A percentile compares a stretch with the other conserved stretches of the same genome.
Evolutionary conservation across 2,888 invertebrate species (phyloP).

Genomic region (Kryphioiulus occultus): DNA sequence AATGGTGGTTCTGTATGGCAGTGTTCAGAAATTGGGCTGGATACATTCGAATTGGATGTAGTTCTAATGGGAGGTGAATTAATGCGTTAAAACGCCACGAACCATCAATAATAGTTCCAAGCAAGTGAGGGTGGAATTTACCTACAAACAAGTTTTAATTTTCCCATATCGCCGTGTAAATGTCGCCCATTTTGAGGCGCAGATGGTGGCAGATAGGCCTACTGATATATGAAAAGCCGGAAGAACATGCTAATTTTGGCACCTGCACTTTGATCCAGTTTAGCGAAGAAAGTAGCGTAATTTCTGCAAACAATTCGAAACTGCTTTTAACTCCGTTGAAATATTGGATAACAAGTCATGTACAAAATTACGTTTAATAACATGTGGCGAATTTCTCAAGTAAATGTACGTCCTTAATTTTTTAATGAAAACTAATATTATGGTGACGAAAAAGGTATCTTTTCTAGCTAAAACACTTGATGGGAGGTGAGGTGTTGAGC

Average conservation of each 20-base stretch:
- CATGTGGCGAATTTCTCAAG: neutral
- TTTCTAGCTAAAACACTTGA: too few relatives aligned
- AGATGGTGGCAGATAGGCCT: slow-evolving; percentile 8
- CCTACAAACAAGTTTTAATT: neutral
- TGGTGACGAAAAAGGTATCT: too few relatives aligned
- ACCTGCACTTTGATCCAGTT: slow-evolving; percentile 20
- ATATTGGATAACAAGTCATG: neutral
- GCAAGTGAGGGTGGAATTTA: neutral
- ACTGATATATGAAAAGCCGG: neutral
- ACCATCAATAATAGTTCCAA: neutral
- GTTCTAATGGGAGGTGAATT: slow-evolving; percentile 7
- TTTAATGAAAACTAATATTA: neutral
- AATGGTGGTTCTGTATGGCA: neutral
- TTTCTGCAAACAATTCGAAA: neutral
- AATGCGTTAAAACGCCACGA: neutral
- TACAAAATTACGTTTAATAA: neutral
- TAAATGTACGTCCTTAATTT: neutral
- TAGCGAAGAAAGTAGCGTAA: neutral
- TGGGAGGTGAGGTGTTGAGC: too few relatives aligned
- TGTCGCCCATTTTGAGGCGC: neutral
- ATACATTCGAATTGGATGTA: neutral
- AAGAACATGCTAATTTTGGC: slow-evolving; percentile 31
- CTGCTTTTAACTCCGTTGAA: neutral
- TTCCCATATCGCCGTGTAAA: neutral
- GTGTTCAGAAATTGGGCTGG: neutral